These are phyloP conservation scores for Myotis myotis DNA, from an alignment of 2,797 vertebrate species.

Conservation along the genomic window DNA sequence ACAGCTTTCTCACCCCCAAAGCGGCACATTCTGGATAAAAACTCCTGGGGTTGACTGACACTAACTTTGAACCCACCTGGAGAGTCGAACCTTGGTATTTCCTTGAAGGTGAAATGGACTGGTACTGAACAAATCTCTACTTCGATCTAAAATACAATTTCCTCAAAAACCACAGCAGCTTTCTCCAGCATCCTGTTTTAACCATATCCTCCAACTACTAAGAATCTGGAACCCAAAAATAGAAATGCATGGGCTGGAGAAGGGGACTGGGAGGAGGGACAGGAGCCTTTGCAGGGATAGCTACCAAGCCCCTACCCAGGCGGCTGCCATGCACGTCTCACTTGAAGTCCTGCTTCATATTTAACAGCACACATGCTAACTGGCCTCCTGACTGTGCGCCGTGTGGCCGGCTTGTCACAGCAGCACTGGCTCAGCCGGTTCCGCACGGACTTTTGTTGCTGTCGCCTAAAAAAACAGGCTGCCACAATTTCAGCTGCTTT, in stretches of 20 bases:
- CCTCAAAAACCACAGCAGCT: neutral
- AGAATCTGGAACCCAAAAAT: slow-evolving; percentile 8
- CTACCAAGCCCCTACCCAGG: neutral
- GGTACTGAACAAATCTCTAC: neutral
- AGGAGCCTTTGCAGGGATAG: neutral
- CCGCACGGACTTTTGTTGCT: neutral
- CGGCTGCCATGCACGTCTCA: no score
- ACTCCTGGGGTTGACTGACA: neutral
- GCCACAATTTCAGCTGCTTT: neutral
- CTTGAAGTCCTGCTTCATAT: no score
- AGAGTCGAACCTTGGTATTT: neutral
- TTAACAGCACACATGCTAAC: neutral
- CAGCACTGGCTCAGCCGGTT: neutral
- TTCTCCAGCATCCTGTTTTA: slow-evolving; percentile 9
- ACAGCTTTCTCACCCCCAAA: neutral
- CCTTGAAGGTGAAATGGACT: neutral
- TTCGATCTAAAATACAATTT: neutral
- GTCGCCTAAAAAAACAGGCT: neutral
- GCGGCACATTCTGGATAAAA: neutral
- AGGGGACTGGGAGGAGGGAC: neutral
- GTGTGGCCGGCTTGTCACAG: neutral
- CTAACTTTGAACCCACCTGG: neutral
- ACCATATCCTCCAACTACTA: neutral
- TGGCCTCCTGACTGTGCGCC: neutral
- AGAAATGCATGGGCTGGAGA: neutral